Evolutionary conservation across 2,113 vertebrate species (phyloP), one percentile per base, ranked within the genome.

Genomic region (Tinamus guttatus): DNA sequence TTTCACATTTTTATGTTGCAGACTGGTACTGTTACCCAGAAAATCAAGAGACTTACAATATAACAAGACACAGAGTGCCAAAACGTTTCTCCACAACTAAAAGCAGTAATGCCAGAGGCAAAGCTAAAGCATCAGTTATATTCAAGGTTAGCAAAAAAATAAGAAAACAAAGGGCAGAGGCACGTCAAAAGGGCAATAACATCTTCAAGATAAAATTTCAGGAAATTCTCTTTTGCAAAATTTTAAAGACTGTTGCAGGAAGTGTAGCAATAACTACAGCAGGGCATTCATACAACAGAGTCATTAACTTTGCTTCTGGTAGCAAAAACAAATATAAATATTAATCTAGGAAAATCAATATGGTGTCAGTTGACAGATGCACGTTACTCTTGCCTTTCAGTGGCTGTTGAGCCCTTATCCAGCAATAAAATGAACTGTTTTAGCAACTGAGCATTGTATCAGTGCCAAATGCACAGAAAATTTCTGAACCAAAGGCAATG

Each of bases 1-100:
- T 69, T 45, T 59, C 24, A 78, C 51, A 87, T 93, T 95, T 74
- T 89, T 60, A 12, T 87, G 21, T 85, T 64, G 51, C 30, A 87
- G 67, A 78, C 81, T n/a, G 79, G 30, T 92, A 93, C 43, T 69
- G n/a, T 65, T 83, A 94, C 32, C 64, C 85, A 96, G 74, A 90
- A 95, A 85, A 76, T 85, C 43, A 68, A 40, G 85, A 70, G 27
- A 62, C 38, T 89, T 15, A 52, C 54, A 90, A 58, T 68, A 86
- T 65, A 59, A 71, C 56, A 40, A 65, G 85, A 87, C 64, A 62
- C 6, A 28, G 86, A 87, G 24, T 94, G 59, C 56, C 56, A 80
- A 58, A 92, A 74, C n/a, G 69, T 51, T 54, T 90, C 89, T 79
- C 43, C 36, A 32, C 69, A 86, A 84, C 69, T 62, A 45, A 85